phyloP scores from a whole-genome alignment of 2,113 vertebrate species.

The Brienomyrus brachyistius region DNA sequence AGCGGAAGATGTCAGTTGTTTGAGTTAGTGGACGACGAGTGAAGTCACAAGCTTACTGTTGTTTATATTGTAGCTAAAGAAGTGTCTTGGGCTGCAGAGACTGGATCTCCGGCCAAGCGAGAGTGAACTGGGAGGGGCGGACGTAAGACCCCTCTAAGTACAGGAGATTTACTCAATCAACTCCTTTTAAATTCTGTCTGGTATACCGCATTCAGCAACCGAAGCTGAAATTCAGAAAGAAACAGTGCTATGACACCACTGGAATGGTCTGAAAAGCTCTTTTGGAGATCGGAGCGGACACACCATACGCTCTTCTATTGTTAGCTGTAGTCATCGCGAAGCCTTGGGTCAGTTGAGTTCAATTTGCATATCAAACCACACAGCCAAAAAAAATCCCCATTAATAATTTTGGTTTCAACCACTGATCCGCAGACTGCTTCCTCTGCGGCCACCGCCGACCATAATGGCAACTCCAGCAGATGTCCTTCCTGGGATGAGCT shows the following conservation, averaged over 20 bases:
- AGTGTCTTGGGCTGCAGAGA: not conserved
- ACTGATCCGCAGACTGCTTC: not conserved
- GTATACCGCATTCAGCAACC: not conserved
- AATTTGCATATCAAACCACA: slow-evolving; percentile 18
- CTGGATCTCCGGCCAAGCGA: not conserved
- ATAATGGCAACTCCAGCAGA: not conserved
- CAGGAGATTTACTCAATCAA: not conserved
- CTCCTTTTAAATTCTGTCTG: not conserved
- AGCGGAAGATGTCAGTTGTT: not conserved
- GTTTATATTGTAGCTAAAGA: not conserved
- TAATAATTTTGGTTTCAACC: slow-evolving; percentile 13
- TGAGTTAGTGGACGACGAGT: not conserved
- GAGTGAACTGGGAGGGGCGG: not conserved
- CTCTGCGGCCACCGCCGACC: not conserved
- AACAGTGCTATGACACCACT: not conserved
- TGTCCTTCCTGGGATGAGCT: not conserved
- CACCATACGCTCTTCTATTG: not conserved
- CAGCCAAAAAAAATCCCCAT: not conserved
- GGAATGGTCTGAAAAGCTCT: not conserved
- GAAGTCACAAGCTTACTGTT: not conserved
- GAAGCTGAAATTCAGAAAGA: not conserved
- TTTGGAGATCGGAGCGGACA: not conserved
- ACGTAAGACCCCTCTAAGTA: not conserved
- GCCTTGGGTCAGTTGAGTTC: slow-evolving; percentile 3
- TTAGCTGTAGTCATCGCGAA: not conserved